These are phyloP conservation scores for Vanessa tameamea DNA, from an alignment of 1,140 invertebrate species.

Conservation along the genomic window DNA sequence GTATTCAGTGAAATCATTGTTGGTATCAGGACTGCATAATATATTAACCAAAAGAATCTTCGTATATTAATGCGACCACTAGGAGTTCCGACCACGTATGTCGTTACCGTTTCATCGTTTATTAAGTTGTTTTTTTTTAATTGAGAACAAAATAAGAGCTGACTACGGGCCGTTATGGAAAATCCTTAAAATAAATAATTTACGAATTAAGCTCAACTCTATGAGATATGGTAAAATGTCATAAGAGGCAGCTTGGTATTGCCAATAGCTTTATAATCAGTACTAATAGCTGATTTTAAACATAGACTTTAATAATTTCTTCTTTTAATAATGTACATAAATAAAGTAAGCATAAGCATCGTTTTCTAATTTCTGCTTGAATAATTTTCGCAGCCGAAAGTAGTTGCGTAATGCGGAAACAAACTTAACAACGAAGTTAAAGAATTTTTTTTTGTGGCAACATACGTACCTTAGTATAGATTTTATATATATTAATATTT, in stretches of 20 bases:
- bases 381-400: slow-evolving; percentile 19
- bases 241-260: no score
- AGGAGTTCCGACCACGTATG: slow-evolving; percentile 44
- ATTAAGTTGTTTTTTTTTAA: background rate
- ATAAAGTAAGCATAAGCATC: slow-evolving; percentile 2
- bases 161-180: no score
- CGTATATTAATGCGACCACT: slow-evolving; percentile 35
- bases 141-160: background rate
- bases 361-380: slow-evolving; percentile 23
- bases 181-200: no score
- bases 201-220: no score
- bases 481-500: no score
- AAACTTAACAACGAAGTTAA: slow-evolving; percentile 11
- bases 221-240: no score
- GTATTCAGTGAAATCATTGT: slow-evolving; percentile 48
- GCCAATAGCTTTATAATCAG: no score
- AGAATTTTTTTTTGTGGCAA: background rate
- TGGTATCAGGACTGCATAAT: slow-evolving; percentile 46
- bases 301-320: background rate
- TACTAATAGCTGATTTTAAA: background rate
- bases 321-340: slow-evolving; percentile 12
- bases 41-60: slow-evolving; percentile 55
- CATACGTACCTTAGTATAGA: background rate
- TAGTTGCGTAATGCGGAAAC: slow-evolving; percentile 55
- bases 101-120: slow-evolving; percentile 49